Base-by-base conservation (phyloP, 2,797 vertebrate genomes). In the Takifugu ocellatus region DNA sequence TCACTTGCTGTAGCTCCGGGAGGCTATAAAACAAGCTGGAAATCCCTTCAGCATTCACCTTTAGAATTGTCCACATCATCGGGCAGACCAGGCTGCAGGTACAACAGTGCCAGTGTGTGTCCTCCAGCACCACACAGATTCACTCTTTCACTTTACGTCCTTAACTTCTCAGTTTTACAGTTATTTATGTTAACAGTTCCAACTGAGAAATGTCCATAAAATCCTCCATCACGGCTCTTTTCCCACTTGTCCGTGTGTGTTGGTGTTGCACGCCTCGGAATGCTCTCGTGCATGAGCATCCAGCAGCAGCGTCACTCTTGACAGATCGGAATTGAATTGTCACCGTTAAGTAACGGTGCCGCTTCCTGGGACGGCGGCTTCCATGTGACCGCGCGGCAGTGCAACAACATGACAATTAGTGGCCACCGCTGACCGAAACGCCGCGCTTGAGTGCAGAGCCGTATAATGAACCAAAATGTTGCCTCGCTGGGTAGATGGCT, bases 381-480 rank as follows among this genome's bases (percentile, higher is more conserved):
- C 68, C 66, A 42, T n/a, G 60, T 33, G 49, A 59, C 68, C 53
- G 15, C 24, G 26, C 60, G 27, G 59, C 54, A 62, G 46, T 14
- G 16, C 54, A 43, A 58, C 31, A 25, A 61, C 64, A 61, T 69
- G 68, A 68, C 74, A 70, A 56, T 83, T 83, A 71, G 74, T 67
- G 80, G 78, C 59, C 46, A 0, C 63, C 9, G 61, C 47, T 56
- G 68, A 74, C 75, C 65, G 47, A 54, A 75, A 65, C 70, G 58
- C 66, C 73, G 70, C 69, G 42, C 54, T 64, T 0, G 44, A 72
- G 72, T 63, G n/a, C 54, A 55, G 39, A 48, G 17, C 64, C 68
- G 7, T 59, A 49, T 61, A 52, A 69, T 46, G 55, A 36, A 59
- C 63, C 68, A 42, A 61, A 70, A 57, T 39, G 55, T 60, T 52